Percentiles rank a stretch among this genome's conserved stretches.
phyloP scores from a whole-genome alignment of 2,888 invertebrate genomes.

The Ophion slaviceki region DNA sequence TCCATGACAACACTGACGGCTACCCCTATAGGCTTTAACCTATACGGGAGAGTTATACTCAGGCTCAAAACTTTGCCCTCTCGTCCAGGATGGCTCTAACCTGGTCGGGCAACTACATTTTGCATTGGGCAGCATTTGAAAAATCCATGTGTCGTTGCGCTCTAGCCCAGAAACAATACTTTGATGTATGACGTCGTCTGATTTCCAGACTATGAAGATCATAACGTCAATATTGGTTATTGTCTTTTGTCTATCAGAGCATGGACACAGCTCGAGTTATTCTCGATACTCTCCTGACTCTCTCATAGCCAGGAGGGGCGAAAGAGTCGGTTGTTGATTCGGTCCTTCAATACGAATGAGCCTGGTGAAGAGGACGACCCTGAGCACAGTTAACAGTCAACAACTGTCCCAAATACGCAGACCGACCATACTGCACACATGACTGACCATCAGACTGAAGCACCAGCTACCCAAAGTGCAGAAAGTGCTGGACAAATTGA shows the following conservation, averaged over 20 bases:
- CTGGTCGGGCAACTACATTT: background rate
- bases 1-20: background rate
- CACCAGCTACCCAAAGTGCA: background rate
- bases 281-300: background rate
- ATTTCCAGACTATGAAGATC: background rate
- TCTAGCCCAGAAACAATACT: background rate
- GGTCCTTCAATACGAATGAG: background rate
- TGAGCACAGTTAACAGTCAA: background rate
- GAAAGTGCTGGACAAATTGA: background rate
- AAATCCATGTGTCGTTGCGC: background rate
- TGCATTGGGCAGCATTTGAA: slow-evolving; percentile 7
- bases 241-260: background rate
- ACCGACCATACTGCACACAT: background rate
- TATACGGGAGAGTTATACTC: slow-evolving; percentile 30
- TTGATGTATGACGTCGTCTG: background rate
- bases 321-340: background rate
- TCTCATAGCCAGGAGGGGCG: background rate
- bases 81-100: slow-evolving; percentile 18
- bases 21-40: slow-evolving; percentile 19
- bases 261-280: slow-evolving; percentile 7
- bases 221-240: background rate
- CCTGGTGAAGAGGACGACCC: background rate
- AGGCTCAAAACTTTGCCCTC: background rate
- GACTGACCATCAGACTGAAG: background rate
- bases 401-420: background rate